Conservation (phyloP, 1,140 invertebrate species). For the Leptonema lineaticorne region DNA sequence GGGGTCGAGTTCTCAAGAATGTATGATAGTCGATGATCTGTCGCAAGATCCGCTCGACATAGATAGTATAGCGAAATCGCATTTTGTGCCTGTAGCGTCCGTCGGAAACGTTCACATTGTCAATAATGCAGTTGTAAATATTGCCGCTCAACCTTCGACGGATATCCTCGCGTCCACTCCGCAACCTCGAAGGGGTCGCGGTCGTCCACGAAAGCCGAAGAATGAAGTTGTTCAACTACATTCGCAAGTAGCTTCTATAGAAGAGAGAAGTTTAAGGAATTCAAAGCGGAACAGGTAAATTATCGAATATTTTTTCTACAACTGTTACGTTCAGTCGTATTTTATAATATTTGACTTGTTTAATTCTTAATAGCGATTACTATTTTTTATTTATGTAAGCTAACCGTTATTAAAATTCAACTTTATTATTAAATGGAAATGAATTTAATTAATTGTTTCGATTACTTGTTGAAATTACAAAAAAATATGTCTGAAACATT, state of each 20-base stretch:
- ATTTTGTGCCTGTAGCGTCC: conserved; percentile 33
- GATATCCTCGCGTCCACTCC: conserved; percentile 35
- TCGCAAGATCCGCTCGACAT: conserved; percentile 55
- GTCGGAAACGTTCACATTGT: conserved; percentile 6
- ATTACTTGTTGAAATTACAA: no score
- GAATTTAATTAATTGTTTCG: no score
- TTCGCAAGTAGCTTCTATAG: conserved; percentile 47
- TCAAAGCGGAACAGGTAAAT: conserved; percentile 50
- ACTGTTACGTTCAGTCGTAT: no score
- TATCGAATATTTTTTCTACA: not conserved
- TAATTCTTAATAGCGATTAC: no score
- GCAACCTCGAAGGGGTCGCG: conserved; percentile 51
- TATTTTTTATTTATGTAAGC: no score
- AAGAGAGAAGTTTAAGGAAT: conserved; percentile 53
- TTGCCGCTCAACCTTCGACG: conserved; percentile 26
- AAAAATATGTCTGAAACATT: no score
- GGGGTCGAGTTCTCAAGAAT: conserved; percentile 51
- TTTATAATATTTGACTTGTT: no score
- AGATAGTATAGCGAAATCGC: conserved; percentile 44
- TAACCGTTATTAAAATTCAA: no score
- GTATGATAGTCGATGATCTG: conserved; percentile 48
- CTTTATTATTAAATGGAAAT: no score
- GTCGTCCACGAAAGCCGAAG: conserved; percentile 52
- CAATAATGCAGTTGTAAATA: conserved; percentile 34
- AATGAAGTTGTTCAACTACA: conserved; percentile 47